Conservation (phyloP, 2,113 vertebrate genomes). For the Sturnus vulgaris region DNA sequence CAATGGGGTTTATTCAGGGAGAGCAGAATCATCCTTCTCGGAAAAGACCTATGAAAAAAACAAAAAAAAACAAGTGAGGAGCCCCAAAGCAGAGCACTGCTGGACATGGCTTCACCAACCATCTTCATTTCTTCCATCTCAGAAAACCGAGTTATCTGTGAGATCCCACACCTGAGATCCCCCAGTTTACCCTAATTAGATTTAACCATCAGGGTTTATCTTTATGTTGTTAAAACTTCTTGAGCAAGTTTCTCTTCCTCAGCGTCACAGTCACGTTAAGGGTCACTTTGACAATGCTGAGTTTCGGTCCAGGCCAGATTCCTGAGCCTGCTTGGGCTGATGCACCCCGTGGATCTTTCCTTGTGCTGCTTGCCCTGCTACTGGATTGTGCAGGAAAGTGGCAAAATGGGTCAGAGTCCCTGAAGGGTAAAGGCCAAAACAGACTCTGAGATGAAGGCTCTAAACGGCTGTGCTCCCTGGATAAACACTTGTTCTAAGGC, state of each 20-base stretch:
- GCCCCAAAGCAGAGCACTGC: background rate
- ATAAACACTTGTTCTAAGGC: background rate
- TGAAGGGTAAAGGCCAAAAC: background rate
- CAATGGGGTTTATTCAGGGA: slow-evolving; percentile 49
- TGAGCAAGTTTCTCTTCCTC: background rate
- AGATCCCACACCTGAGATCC: background rate
- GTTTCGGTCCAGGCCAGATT: background rate
- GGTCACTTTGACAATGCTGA: background rate
- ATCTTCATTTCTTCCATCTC: background rate
- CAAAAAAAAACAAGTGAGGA: background rate
- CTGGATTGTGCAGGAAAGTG: background rate
- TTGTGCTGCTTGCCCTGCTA: background rate
- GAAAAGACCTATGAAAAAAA: background rate
- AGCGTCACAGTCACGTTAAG: background rate
- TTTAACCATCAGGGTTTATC: background rate
- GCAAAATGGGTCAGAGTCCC: background rate
- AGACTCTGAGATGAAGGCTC: background rate
- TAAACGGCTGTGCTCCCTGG: background rate
- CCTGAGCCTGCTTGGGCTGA: background rate
- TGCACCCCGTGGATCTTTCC: background rate
- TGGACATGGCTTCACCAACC: background rate
- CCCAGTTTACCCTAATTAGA: background rate
- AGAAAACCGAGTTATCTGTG: background rate
- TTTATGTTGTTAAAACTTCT: background rate
- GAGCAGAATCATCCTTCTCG: background rate